Conservation (phyloP, 2,797 vertebrate genomes). For the Lepus townsendii region DNA sequence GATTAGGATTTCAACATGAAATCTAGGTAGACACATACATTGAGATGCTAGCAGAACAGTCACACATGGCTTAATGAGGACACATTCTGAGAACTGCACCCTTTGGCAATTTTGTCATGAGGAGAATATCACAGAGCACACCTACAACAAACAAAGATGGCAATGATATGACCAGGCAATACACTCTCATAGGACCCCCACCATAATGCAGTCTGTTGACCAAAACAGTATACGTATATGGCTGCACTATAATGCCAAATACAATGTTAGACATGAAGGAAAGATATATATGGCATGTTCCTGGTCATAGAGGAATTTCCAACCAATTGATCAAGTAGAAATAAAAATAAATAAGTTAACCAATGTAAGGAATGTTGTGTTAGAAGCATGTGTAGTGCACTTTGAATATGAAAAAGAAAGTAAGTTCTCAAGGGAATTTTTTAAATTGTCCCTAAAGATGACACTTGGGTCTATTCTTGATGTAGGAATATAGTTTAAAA, state of each 20-base stretch:
- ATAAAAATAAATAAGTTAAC: background rate
- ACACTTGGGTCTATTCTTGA: conserved; percentile 17
- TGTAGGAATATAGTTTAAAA: background rate
- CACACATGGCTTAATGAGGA: background rate
- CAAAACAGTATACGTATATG: background rate
- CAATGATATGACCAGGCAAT: background rate
- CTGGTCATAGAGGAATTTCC: background rate
- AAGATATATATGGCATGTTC: background rate
- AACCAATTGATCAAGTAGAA: background rate
- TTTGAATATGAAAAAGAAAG: background rate
- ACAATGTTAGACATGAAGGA: background rate
- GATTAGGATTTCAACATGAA: background rate
- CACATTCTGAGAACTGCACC: background rate
- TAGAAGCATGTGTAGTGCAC: background rate
- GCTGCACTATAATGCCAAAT: background rate
- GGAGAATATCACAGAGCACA: background rate
- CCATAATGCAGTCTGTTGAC: background rate
- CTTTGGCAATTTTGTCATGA: background rate
- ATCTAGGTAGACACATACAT: background rate
- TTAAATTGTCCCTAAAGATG: conserved; percentile 4
- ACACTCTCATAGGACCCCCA: background rate
- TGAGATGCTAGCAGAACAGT: background rate
- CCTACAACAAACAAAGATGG: background rate
- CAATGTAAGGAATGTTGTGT: background rate
- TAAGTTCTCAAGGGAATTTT: conserved; percentile 9